Evolutionary conservation across 2,888 invertebrate genomes (phyloP).

Genomic region (Melieria picta): DNA sequence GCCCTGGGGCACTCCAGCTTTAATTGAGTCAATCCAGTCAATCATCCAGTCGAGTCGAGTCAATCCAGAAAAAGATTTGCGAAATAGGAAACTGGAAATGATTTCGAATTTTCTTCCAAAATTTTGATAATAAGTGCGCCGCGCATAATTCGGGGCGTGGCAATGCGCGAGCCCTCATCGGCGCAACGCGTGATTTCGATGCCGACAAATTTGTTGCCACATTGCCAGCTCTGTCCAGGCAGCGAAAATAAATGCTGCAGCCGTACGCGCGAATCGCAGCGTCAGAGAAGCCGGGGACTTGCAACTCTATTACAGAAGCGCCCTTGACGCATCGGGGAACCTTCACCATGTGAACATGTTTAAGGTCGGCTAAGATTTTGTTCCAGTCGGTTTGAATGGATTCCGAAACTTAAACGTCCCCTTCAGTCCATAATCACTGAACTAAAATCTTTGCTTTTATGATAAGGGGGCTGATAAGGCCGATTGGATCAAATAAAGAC

Average conservation of each 20-base stretch:
- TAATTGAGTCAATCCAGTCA: too few species aligned
- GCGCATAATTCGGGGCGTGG: constrained; percentile 29
- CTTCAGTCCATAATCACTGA: not conserved
- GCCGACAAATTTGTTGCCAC: not conserved
- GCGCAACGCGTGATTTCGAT: constrained; percentile 20
- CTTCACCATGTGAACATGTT: not conserved
- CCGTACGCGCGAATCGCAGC: not conserved
- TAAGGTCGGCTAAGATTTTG: not conserved
- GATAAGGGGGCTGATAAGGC: not conserved
- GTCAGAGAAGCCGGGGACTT: not conserved
- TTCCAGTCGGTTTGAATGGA: not conserved
- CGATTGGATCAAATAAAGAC: not conserved
- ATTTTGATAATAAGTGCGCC: too few species aligned
- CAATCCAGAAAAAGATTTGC: not conserved
- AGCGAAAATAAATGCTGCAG: not conserved
- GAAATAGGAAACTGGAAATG: constrained; percentile 34
- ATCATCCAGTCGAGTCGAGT: too few species aligned
- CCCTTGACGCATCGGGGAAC: not conserved
- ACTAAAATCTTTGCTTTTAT: not conserved
- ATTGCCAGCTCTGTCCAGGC: too few species aligned
- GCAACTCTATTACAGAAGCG: not conserved
- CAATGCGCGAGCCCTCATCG: constrained; percentile 29
- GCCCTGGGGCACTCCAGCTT: constrained; percentile 10
- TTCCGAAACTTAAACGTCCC: not conserved
- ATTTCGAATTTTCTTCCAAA: constrained; percentile 27